Evolutionary conservation across 2,113 vertebrate species (phyloP), one percentile per base, ranked within the genome.

Genomic region (Archilochus colubris): DNA sequence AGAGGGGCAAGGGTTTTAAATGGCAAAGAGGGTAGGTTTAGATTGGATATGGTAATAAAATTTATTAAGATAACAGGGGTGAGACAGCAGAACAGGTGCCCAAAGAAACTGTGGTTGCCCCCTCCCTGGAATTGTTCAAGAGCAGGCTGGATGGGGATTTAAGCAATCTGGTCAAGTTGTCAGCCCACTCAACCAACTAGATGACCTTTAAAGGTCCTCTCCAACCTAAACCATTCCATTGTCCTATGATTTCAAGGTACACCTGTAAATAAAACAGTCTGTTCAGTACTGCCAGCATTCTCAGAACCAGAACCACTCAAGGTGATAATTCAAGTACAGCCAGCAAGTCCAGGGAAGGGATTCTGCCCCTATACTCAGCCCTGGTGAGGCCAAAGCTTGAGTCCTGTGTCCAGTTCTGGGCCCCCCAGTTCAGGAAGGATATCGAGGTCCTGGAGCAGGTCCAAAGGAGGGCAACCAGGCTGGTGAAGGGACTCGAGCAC

Each of bases 121-220:
- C 28, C 20, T 17, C 50, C 3, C 0, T 72, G 63, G 12, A 31
- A 62, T 5, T 3, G 7, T 48, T 69, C 40, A 25, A 31, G 12
- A 24, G 0, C 63, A 50, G n/a, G n/a, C 4, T 69, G 23, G 68
- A 59, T 0, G 1, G 24, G 33, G 16, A 16, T 80, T 24, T 3
- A 27, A 51, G 38, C 48, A 57, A 33, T 13, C 43, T 36, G 43
- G 1, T 7, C 2, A 4, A 33, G 36, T 36, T 59, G 43, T 24
- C 44, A 59, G 43, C 5, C 12, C 43, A 7, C 40, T 40, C 38
- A 40, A 40, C 28, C 53, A 31, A 80, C 12, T 9, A 38, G 20
- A 23, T 28, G 17, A 33, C 4, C 27, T 73, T 33, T 25, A 46
- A 69, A 46, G 27, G 25, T 19, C 27, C 31, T 5, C 81, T 51